Base-by-base conservation (phyloP, 2,888 invertebrate genomes). In the Tinea trinotella region DNA sequence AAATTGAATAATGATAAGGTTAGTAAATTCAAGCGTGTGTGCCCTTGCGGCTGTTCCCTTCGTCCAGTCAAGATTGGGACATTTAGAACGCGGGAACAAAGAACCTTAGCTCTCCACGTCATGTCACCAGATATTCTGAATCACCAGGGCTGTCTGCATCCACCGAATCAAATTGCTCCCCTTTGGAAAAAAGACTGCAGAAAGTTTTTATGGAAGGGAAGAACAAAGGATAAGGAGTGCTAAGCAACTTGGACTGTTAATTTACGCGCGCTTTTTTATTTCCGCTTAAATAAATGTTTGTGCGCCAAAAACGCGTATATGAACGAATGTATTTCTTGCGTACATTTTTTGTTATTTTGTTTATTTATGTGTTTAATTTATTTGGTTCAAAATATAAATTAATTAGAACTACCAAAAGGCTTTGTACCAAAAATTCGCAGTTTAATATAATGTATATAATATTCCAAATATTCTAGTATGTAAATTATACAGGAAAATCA, bases 131-230 rank as follows among this genome's bases (percentile, higher is more conserved):
- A 88, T 53, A 83, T 87, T 44, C 71, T 89, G 12, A 78, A 68
- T 48, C 78, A 87, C 57, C 85, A 90, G 65, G 91, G 90, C 1
- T 87, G 82, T 57, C 76, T 71, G 59, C 88, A 89, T 61, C 82
- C 87, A 12, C 74, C 88, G 0, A 83, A 73, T 52, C 88, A 91
- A 64, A 90, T 91, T 56, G 90, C 91, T 0, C 85, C 84, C 63
- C 84, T 87, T 57, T 91, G 91, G 90, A 91, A 91, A 65, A 91
- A 91, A 67, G 91, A 91, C 63, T 91, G 90, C 59, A 79, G 91
- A 62, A 91, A 87, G 81, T 92, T 91, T 83, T 71, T 92, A 54
- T 92, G 86, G 86, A 86, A 86, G 64, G 82, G 82, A 22, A 70
- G 73, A 59, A 68, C 7, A 17, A 46, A 46, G 30, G n/a, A 30